Evolutionary conservation across 2,113 vertebrate species (phyloP).

Genomic region (Sinocyclocheilus anshuiensis): DNA sequence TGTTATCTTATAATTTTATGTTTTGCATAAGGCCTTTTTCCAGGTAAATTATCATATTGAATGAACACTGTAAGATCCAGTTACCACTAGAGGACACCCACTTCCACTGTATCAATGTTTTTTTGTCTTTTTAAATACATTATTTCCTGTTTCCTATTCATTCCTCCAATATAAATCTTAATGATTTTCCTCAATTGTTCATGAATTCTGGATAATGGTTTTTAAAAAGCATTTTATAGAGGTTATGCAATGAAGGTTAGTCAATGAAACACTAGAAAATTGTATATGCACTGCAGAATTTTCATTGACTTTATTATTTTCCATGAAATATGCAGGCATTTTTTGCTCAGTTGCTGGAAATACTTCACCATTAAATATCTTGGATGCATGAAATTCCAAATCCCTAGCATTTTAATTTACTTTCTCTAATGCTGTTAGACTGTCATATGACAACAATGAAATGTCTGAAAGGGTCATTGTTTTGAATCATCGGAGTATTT

Average conservation of each 20-base stretch:
- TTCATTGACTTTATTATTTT: neutral
- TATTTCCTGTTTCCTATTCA: neutral
- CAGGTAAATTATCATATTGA: neutral
- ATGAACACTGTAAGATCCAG: neutral
- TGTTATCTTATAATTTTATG: no score
- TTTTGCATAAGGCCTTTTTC: neutral
- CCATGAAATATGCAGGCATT: neutral
- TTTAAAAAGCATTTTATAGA: neutral
- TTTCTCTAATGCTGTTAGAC: neutral
- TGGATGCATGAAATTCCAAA: conserved; percentile 23
- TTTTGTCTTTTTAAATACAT: neutral
- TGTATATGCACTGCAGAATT: neutral
- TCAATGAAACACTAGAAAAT: neutral
- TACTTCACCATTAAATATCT: neutral
- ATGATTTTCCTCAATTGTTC: neutral
- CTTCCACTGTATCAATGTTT: neutral
- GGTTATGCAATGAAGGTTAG: neutral
- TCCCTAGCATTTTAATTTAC: conserved; percentile 8
- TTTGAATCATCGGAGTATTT: conserved; percentile 15
- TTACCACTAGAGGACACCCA: conserved; percentile 11
- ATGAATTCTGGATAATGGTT: neutral
- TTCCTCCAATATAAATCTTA: neutral
- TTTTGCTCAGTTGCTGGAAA: neutral
- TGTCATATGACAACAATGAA: conserved; percentile 21
- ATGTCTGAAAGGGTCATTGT: conserved; percentile 30